Evolutionary conservation across 1,140 invertebrate genomes (phyloP).

Genomic region (Pectinophora gossypiella): DNA sequence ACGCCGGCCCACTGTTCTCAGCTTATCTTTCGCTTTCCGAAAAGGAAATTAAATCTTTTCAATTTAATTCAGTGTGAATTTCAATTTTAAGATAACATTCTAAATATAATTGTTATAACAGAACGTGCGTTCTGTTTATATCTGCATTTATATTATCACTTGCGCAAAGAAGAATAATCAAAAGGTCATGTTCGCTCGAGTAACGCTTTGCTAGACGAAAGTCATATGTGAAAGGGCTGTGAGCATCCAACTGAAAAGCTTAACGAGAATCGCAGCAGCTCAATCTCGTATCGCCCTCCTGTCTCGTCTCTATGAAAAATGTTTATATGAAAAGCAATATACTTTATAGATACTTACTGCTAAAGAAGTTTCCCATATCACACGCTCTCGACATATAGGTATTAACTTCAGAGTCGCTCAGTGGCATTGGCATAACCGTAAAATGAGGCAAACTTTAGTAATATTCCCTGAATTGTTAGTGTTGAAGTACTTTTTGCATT

Average conservation of each 20-base stretch:
- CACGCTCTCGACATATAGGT: no score
- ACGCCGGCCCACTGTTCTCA: constrained; percentile 20
- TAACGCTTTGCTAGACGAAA: background rate
- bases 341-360: background rate
- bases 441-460: constrained; percentile 8
- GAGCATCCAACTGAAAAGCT: background rate
- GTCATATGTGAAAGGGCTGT: background rate
- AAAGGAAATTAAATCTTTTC: constrained; percentile 7
- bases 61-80: constrained; percentile 8
- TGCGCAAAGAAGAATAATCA: no score
- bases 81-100: no score
- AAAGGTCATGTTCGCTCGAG: background rate
- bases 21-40: no score
- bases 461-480: background rate
- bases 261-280: background rate
- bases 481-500: background rate
- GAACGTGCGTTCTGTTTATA: no score
- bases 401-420: no score
- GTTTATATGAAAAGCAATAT: background rate
- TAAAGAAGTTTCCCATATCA: no score
- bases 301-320: background rate
- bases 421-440: no score
- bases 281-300: background rate
- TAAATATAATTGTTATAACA: no score
- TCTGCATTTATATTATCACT: no score